A percentile compares a stretch with the other conserved stretches of the same genome.
These are phyloP conservation scores for Brachylomia viminalis DNA, from an alignment of 2,888 invertebrate genomes.

Conservation along the genomic window DNA sequence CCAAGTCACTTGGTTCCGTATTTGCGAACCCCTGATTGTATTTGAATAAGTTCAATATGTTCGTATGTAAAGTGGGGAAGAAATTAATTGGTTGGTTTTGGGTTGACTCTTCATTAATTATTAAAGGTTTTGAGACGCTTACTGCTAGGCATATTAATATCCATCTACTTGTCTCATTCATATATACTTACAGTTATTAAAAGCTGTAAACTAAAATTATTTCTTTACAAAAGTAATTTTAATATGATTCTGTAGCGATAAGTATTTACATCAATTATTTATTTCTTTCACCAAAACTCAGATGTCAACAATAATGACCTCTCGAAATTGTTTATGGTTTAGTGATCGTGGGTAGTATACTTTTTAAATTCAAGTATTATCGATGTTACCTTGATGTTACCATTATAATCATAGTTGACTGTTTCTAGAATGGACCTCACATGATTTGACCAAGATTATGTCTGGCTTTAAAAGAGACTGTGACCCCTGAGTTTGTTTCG, in stretches of 20 bases:
- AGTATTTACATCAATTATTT: neutral
- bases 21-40: slow-evolving; percentile 30
- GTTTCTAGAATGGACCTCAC: too few species aligned
- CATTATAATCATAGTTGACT: too few species aligned
- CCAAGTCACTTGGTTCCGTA: slow-evolving; percentile 35
- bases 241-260: neutral
- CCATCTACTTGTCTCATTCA: neutral
- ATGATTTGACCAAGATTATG: too few species aligned
- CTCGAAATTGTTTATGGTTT: neutral
- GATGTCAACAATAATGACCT: neutral
- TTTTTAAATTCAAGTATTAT: too few species aligned
- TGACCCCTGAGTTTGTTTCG: too few species aligned
- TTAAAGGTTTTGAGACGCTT: neutral
- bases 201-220: neutral
- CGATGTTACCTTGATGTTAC: too few species aligned
- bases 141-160: neutral
- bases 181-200: neutral
- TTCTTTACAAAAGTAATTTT: neutral
- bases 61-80: slow-evolving; percentile 29
- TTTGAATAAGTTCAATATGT: slow-evolving; percentile 32
- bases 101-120: neutral
- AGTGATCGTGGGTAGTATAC: too few species aligned
- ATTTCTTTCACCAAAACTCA: neutral
- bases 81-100: slow-evolving; percentile 18
- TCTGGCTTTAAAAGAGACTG: too few species aligned